Conservation (phyloP, 2,888 invertebrate species). For the Noctua janthe region DNA sequence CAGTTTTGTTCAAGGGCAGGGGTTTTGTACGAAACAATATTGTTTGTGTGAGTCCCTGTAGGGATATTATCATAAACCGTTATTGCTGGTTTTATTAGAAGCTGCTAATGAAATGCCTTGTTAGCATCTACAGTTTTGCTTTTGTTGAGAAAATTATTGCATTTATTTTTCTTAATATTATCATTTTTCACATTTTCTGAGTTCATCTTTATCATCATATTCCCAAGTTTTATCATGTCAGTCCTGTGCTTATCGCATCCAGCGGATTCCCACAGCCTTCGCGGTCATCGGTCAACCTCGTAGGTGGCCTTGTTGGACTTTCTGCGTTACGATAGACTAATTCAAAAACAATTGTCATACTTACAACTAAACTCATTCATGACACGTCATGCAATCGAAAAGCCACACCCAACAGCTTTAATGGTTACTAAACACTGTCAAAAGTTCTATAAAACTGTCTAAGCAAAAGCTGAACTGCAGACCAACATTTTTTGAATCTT, state of each 20-base stretch:
- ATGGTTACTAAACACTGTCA: constrained; percentile 5
- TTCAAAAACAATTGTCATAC: background rate
- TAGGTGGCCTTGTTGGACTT: background rate
- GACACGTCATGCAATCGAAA: constrained; percentile 42
- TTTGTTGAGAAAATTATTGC: background rate
- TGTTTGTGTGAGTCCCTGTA: constrained; percentile 9
- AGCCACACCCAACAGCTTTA: constrained; percentile 32
- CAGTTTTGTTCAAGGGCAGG: constrained; percentile 50
- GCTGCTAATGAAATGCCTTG: background rate
- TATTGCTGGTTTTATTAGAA: background rate
- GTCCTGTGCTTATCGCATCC: background rate
- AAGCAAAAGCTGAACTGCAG: constrained; percentile 4
- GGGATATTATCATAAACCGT: background rate
- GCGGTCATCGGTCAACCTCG: background rate
- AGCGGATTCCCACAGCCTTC: background rate
- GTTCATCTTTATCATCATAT: background rate
- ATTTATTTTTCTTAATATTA: background rate
- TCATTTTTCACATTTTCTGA: too few relatives aligned
- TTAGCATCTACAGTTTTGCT: background rate
- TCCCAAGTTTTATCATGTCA: background rate
- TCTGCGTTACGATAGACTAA: background rate
- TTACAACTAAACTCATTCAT: background rate
- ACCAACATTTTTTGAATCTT: constrained; percentile 28
- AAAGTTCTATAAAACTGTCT: constrained; percentile 25
- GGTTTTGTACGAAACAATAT: constrained; percentile 11